A percentile compares a stretch with the other conserved stretches of the same genome.
Conservation (phyloP, 2,888 invertebrate species). For the Folsomia manolachei region DNA sequence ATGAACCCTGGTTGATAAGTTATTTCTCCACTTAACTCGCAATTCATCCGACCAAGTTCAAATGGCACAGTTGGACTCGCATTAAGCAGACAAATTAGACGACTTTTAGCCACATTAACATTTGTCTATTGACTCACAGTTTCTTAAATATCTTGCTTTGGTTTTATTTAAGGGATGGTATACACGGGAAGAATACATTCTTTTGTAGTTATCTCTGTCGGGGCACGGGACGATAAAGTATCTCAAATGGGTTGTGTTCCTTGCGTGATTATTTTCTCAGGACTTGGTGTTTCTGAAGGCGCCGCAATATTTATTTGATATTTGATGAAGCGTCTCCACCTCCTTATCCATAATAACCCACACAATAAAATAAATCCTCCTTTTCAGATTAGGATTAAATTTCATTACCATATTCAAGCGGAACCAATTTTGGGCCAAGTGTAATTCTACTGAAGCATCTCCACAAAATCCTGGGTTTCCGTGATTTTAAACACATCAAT, state of each 20-base stretch:
- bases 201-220: conserved; percentile 43
- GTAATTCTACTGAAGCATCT: too few species aligned
- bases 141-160: background rate
- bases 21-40: background rate
- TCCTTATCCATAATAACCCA: background rate
- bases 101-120: background rate
- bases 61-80: background rate
- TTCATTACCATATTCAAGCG: too few species aligned
- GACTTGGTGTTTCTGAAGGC: conserved; percentile 47
- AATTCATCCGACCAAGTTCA: background rate
- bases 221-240: conserved; percentile 45
- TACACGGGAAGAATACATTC: too few species aligned
- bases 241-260: conserved; percentile 43
- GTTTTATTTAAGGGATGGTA: background rate
- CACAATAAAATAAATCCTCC: background rate
- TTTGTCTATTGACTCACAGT: background rate
- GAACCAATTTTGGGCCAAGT: too few species aligned
- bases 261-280: conserved; percentile 46
- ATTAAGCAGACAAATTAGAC: background rate
- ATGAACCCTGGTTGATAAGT: background rate
- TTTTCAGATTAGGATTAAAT: too few species aligned
- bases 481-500: too few species aligned
- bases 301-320: conserved; percentile 49
- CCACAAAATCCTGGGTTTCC: too few species aligned
- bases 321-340: conserved; percentile 21